phyloP scores from a whole-genome alignment of 2,888 invertebrate genomes.

The Timandra comae region DNA sequence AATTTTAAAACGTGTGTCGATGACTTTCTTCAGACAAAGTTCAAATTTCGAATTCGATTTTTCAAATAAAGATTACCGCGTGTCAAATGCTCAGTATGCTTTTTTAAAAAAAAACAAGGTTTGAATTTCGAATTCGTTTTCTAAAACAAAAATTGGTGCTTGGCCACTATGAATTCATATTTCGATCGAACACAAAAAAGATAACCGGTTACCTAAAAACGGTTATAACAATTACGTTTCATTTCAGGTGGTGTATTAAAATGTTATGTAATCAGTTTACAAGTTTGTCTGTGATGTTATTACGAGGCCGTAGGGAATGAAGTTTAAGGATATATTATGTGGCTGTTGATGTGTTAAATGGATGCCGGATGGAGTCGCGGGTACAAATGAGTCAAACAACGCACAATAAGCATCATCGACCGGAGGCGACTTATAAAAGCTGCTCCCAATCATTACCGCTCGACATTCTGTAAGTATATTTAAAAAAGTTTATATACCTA shows the following conservation, averaged over 20 bases:
- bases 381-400: conserved; percentile 60
- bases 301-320: conserved; percentile 22
- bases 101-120: too few relatives aligned
- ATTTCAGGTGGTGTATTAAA: conserved; percentile 15
- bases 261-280: conserved; percentile 10
- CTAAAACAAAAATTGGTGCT: too few relatives aligned
- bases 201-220: too few relatives aligned
- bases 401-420: conserved; percentile 55
- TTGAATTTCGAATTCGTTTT: too few relatives aligned
- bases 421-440: conserved; percentile 63
- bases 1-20: too few relatives aligned
- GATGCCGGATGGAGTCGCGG: conserved; percentile 62
- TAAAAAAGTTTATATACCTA: too few relatives aligned
- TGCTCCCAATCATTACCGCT: conserved; percentile 71
- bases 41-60: too few relatives aligned
- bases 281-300: conserved; percentile 31
- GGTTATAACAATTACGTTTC: conserved; percentile 9
- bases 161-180: too few relatives aligned
- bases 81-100: too few relatives aligned
- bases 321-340: conserved; percentile 8
- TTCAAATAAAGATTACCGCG: too few relatives aligned
- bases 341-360: conserved; percentile 39
- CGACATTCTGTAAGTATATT: conserved; percentile 71
- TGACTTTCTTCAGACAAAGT: too few relatives aligned
- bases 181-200: too few relatives aligned